Evolutionary conservation across 2,888 invertebrate species (phyloP).

Genomic region (Protodeltote pygarga): DNA sequence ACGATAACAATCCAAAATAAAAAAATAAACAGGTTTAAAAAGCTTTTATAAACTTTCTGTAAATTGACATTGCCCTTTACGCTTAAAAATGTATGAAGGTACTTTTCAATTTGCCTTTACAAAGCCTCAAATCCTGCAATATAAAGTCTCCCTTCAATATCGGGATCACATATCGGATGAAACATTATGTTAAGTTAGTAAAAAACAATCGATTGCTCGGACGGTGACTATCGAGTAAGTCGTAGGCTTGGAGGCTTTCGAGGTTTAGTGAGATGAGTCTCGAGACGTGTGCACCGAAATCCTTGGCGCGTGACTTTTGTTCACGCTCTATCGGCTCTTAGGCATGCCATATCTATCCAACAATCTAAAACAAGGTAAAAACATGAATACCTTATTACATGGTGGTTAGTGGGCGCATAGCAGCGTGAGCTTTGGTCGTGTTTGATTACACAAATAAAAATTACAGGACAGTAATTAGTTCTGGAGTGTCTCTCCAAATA

Average conservation of each 20-base stretch:
- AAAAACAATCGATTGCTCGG: slow-evolving; percentile 38
- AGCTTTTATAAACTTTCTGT: slow-evolving; percentile 14
- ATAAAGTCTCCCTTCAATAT: slow-evolving; percentile 36
- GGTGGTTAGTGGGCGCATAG: slow-evolving; percentile 41
- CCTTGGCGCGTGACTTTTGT: slow-evolving; percentile 81
- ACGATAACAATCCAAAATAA: slow-evolving; percentile 23
- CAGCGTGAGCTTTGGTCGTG: slow-evolving; percentile 38
- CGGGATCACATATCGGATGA: slow-evolving; percentile 23
- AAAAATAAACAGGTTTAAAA: slow-evolving; percentile 11
- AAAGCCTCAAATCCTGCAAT: slow-evolving; percentile 32
- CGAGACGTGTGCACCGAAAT: slow-evolving; percentile 73
- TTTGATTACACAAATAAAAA: slow-evolving; percentile 30
- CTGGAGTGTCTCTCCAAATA: no score
- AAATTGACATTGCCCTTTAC: slow-evolving; percentile 36
- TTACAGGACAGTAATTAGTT: slow-evolving; percentile 7
- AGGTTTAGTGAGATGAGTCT: slow-evolving; percentile 51
- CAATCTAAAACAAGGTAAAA: slow-evolving; percentile 69
- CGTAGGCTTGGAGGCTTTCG: slow-evolving; percentile 28
- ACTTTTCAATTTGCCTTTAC: slow-evolving; percentile 33
- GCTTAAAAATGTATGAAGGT: slow-evolving; percentile 28
- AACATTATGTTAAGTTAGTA: slow-evolving; percentile 30
- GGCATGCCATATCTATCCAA: slow-evolving; percentile 75
- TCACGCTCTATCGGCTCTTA: slow-evolving; percentile 78
- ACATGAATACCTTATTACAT: slow-evolving; percentile 62
- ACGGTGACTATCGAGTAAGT: slow-evolving; percentile 9